Evolutionary conservation across 1,140 invertebrate genomes (phyloP).

Genomic region (Aphaenogaster floridana): DNA sequence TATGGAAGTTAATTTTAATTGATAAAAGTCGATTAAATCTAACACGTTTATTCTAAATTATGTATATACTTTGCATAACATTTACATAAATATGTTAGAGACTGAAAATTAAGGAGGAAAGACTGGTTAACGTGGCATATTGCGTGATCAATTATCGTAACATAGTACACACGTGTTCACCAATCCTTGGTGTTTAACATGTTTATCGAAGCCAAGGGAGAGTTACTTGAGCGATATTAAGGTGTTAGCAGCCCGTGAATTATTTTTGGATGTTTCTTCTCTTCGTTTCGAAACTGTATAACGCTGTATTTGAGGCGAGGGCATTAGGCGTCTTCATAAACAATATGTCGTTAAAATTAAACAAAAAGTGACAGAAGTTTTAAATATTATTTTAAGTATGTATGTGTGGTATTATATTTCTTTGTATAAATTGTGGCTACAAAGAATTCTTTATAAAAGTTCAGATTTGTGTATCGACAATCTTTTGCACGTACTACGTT

Average conservation of each 20-base stretch:
- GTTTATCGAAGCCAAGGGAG: conserved; percentile 33
- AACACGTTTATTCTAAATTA: neutral
- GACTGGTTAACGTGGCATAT: neutral
- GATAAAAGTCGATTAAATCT: neutral
- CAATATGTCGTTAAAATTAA: conserved; percentile 38
- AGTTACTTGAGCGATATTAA: conserved; percentile 42
- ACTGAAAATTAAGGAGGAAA: conserved; percentile 12
- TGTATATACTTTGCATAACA: neutral
- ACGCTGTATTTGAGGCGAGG: neutral
- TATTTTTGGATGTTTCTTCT: conserved; percentile 61
- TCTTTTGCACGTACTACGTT: neutral
- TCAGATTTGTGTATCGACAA: neutral
- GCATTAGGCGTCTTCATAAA: neutral
- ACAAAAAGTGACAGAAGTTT: conserved; percentile 17
- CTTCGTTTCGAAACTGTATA: conserved; percentile 16
- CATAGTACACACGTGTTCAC: conserved; percentile 66
- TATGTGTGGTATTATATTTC: neutral
- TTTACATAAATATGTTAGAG: conserved; percentile 8
- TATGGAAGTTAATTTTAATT: conserved; percentile 1
- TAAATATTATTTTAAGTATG: neutral
- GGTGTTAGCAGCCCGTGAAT: conserved; percentile 37
- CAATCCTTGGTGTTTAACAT: conserved; percentile 59
- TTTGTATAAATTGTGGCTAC: neutral
- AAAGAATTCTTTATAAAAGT: neutral
- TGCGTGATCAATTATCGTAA: conserved; percentile 52